These are phyloP conservation scores for Theristus sp. DNA, from an alignment of 2,888 invertebrate species.

Conservation along the genomic window DNA sequence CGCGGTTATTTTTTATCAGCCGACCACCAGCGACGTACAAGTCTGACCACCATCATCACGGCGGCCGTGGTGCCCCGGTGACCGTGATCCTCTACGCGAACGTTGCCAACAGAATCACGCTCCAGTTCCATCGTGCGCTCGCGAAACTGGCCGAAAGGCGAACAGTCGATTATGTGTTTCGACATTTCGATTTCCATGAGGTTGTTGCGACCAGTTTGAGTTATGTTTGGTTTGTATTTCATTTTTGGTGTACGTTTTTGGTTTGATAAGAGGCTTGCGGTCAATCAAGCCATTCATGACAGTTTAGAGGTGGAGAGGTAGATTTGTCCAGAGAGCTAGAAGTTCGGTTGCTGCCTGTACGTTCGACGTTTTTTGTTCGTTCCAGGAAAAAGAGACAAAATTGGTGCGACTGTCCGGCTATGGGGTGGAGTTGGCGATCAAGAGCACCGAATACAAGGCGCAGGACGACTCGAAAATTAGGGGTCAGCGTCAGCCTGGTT, in stretches of 20 bases:
- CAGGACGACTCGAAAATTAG: conserved; percentile 60
- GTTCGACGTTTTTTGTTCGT: background rate
- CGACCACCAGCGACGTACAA: background rate
- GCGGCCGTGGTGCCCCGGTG: conserved; percentile 44
- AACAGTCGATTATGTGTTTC: conserved; percentile 59
- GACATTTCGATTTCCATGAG: conserved; percentile 62
- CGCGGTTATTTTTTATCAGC: background rate
- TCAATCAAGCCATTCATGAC: no score
- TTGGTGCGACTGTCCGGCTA: conserved; percentile 74
- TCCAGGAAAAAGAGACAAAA: background rate
- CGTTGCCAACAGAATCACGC: conserved; percentile 56
- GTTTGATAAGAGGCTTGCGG: no score
- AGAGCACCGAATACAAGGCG: conserved; percentile 96
- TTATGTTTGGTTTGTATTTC: no score
- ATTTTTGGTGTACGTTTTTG: no score
- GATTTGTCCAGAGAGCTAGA: no score
- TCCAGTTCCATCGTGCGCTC: conserved; percentile 52
- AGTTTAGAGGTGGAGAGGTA: no score
- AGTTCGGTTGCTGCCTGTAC: no score
- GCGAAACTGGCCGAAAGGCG: conserved; percentile 48
- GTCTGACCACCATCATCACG: conserved; percentile 58
- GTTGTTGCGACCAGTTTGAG: no score
- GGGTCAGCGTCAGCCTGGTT: no score
- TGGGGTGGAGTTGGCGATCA: conserved; percentile 91
- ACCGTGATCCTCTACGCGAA: conserved; percentile 62